Base-by-base conservation (phyloP, 2,888 invertebrate species). In the Frankliniella fusca region DNA sequence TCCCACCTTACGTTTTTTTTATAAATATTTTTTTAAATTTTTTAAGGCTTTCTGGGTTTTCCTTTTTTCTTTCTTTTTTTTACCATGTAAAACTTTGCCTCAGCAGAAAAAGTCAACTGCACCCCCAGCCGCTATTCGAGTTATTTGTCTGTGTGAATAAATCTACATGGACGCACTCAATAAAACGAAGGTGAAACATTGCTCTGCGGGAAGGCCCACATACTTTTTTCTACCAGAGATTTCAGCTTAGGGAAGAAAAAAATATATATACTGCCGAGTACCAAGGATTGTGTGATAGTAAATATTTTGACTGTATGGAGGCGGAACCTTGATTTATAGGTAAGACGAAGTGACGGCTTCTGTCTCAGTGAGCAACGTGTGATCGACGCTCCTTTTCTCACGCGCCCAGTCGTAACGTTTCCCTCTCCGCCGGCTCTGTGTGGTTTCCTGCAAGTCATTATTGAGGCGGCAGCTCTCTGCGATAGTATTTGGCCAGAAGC, bases 361-460 rank as follows among this genome's bases (percentile, higher is more conserved):
- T 76, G 70, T 76, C 70, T 76, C 70, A 76, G 70, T 76, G 70
- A 76, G 23, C 70, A 76, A 76, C 70, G 70, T 76, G 70, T 76
- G 70, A 76, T 76, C 70, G 70, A 23, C 70, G 70, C 70, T 76
- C 2, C n/a, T 27, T 76, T 76, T 76, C 70, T 76, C 70, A 76
- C 70, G 70, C 27, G 70, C 27, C 23, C 23, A 76, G 70, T 61
- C 61, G 18, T 38, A 38, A 38, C 38, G 38, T 38, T 38, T 38
- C 38, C 38, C 38, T 38, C 38, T 5, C 38, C 38, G 38, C 38
- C 38, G n/a, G n/a, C n/a, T 12, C 18, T 54, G 54, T 18, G 61
- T 61, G 18, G 20, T 18, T 61, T 61, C 54, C 15, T 76, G 70
- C 70, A 76, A 76, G 70, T 76, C 70, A 76, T 38, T 38, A 38